These are phyloP conservation scores for Phylloscopus whistleri DNA, from an alignment of 2,113 vertebrate genomes.

Conservation along the genomic window DNA sequence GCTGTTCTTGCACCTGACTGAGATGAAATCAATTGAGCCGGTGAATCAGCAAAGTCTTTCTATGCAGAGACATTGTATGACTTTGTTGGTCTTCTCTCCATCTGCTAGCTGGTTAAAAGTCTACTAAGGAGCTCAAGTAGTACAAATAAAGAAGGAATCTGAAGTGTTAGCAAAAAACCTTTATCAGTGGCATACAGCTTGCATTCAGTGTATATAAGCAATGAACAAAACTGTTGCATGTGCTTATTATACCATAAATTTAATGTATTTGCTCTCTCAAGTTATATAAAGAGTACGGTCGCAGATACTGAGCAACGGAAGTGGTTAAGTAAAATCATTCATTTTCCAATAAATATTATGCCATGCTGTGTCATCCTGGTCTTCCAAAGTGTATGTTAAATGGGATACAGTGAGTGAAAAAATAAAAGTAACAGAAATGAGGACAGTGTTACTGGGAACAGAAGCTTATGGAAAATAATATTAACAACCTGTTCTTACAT, in stretches of 20 bases:
- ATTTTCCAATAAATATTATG: neutral
- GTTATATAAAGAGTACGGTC: neutral
- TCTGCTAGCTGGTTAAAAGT: neutral
- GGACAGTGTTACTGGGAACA: rapidly evolving
- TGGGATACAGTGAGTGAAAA: neutral
- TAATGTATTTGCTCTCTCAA: neutral
- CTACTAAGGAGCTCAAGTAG: neutral
- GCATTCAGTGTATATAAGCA: neutral
- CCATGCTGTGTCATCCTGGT: neutral
- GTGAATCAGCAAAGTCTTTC: conserved; percentile 21
- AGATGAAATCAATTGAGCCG: neutral
- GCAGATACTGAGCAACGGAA: neutral
- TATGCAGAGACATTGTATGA: neutral
- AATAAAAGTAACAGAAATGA: neutral
- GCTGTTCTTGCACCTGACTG: conserved; percentile 4
- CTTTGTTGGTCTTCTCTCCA: neutral
- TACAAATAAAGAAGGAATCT: neutral
- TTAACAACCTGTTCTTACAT: neutral
- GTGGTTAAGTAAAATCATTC: neutral
- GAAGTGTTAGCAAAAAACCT: neutral
- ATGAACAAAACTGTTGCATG: neutral
- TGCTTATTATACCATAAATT: neutral
- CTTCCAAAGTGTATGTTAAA: neutral
- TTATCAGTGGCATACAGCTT: neutral
- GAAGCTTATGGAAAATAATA: neutral